These are phyloP conservation scores for Papilio glaucus DNA, from an alignment of 1,140 invertebrate species.

Conservation along the genomic window DNA sequence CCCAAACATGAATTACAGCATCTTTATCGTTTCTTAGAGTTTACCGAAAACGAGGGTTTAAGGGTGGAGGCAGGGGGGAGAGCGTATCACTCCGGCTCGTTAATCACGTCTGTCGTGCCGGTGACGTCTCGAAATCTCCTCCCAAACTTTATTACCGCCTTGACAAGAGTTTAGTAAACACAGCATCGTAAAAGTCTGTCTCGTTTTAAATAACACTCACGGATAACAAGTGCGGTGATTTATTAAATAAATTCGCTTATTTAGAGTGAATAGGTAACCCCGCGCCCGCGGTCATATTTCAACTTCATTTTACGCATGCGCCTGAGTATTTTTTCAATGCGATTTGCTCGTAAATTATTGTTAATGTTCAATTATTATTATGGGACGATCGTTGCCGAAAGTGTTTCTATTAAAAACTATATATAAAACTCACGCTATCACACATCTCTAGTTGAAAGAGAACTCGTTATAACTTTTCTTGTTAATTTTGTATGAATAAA, in stretches of 20 bases:
- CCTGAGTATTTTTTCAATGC: slow-evolving; percentile 28
- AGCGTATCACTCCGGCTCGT: slow-evolving; percentile 51
- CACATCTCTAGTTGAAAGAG: too few relatives aligned
- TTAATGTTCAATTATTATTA: slow-evolving; percentile 23
- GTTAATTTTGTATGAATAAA: too few relatives aligned
- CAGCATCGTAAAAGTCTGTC: slow-evolving; percentile 50
- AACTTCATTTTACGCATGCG: slow-evolving; percentile 21
- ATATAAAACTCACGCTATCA: too few relatives aligned
- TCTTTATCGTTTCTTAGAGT: slow-evolving; percentile 29
- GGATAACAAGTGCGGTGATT: slow-evolving; percentile 25
- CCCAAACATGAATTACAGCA: slow-evolving; percentile 16
- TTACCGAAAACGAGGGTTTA: background rate
- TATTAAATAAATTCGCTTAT: slow-evolving; percentile 29
- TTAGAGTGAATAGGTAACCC: slow-evolving; percentile 21
- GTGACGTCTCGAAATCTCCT: slow-evolving; percentile 46
- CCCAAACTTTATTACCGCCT: slow-evolving; percentile 51
- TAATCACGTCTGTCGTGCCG: slow-evolving; percentile 54
- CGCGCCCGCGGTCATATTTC: background rate
- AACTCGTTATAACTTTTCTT: too few relatives aligned
- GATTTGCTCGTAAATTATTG: slow-evolving; percentile 24
- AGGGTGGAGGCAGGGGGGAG: slow-evolving; percentile 20
- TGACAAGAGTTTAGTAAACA: slow-evolving; percentile 49
- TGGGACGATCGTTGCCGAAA: background rate
- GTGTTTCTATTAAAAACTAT: background rate
- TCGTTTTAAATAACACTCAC: slow-evolving; percentile 55